phyloP scores from a whole-genome alignment of 2,797 vertebrate species.

The Novumbra hubbsi region DNA sequence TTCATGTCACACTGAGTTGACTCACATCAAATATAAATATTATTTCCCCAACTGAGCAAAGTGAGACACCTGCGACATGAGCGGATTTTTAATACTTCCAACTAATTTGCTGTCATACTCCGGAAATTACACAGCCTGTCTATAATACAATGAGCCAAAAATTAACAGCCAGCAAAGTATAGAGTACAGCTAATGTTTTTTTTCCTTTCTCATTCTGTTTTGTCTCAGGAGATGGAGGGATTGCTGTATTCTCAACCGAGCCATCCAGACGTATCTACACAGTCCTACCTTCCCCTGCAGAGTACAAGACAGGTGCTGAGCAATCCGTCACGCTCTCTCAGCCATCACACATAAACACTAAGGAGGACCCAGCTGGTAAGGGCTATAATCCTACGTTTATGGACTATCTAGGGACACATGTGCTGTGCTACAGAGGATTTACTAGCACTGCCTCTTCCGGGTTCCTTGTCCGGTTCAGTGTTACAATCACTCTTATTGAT shows the following conservation, averaged over 20 bases:
- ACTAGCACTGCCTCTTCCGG: background rate
- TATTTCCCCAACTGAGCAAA: background rate
- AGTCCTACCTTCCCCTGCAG: slow-evolving; percentile 69
- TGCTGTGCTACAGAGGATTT: slow-evolving; percentile 53
- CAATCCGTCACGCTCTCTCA: slow-evolving; percentile 42
- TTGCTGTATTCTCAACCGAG: background rate
- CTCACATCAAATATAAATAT: background rate
- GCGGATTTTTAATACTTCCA: background rate
- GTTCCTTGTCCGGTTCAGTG: slow-evolving; percentile 17
- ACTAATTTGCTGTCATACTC: background rate
- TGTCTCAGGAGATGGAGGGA: slow-evolving; percentile 46
- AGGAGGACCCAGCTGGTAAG: slow-evolving; percentile 65
- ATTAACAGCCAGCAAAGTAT: background rate
- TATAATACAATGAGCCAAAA: background rate
- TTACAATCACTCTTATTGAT: slow-evolving; percentile 43
- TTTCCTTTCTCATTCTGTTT: slow-evolving; percentile 5
- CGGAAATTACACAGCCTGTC: background rate
- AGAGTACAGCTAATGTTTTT: background rate
- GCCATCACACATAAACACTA: slow-evolving; percentile 52
- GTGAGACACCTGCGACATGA: background rate
- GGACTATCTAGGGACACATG: slow-evolving; percentile 24
- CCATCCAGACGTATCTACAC: slow-evolving; percentile 67
- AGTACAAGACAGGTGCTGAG: slow-evolving; percentile 50
- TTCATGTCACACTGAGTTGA: background rate
- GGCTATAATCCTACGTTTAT: slow-evolving; percentile 56